phyloP scores from a whole-genome alignment of 1,140 invertebrate genomes.

The Penaeus chinensis region DNA sequence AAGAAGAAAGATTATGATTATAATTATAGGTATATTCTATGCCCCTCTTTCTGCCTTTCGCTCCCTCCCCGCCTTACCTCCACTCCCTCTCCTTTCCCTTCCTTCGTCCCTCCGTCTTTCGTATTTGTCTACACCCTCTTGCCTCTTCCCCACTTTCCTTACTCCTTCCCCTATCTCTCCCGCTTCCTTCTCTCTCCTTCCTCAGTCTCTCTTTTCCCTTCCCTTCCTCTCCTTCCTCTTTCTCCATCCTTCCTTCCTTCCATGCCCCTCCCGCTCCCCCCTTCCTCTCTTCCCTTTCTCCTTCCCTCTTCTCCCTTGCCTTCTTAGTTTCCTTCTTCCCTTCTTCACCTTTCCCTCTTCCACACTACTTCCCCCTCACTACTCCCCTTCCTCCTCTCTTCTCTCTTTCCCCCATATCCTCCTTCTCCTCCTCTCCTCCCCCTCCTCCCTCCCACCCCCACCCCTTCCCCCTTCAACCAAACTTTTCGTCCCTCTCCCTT shows the following conservation, averaged over 20 bases:
- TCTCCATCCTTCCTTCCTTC: background rate
- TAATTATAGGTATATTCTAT: no score
- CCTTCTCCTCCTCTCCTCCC: background rate
- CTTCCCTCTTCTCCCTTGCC: background rate
- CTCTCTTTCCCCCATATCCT: background rate
- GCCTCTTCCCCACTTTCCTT: background rate
- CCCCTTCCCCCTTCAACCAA: no score
- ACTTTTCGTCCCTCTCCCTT: background rate
- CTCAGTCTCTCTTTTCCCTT: background rate
- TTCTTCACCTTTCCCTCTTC: background rate
- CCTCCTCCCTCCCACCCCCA: no score
- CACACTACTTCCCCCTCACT: background rate
- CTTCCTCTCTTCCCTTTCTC: background rate
- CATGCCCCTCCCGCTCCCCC: background rate
- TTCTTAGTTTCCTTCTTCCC: background rate
- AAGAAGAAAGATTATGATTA: no score
- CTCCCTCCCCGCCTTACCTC: background rate
- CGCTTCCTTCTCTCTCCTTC: background rate
- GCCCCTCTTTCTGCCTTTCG: background rate
- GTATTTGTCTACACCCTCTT: background rate
- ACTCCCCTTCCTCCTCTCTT: background rate
- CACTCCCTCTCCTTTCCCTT: background rate
- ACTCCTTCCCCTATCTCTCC: no score
- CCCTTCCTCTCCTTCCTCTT: background rate
- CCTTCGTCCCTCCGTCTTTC: background rate